Evolutionary conservation across 2,888 invertebrate species (phyloP).

Genomic region (Hypena proboscidalis): DNA sequence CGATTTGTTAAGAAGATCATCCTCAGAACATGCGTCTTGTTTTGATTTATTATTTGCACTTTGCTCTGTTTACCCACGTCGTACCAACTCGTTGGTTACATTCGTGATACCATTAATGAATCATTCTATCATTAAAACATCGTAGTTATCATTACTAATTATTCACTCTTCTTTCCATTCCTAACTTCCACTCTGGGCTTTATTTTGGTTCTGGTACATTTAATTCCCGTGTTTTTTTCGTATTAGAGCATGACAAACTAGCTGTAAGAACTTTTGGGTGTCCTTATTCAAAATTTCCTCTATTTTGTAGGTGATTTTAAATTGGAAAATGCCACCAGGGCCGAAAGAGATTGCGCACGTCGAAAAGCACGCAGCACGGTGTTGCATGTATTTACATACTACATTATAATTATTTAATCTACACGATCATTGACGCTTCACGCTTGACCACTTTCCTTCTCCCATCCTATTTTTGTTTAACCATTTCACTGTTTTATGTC

Average conservation of each 20-base stretch:
- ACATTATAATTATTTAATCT: no score
- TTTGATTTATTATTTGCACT: no score
- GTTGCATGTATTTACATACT: conserved; percentile 62
- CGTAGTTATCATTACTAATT: not conserved
- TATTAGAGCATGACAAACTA: conserved; percentile 41
- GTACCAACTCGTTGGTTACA: no score
- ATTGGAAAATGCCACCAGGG: conserved; percentile 81
- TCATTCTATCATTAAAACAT: no score
- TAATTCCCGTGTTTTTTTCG: conserved; percentile 51
- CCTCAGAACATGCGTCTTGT: no score
- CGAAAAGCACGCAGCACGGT: conserved; percentile 65
- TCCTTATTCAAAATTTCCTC: conserved; percentile 61
- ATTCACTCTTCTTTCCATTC: conserved; percentile 10
- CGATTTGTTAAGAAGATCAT: no score
- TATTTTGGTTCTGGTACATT: conserved; percentile 81
- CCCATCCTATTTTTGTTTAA: conserved; percentile 36
- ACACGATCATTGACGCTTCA: conserved; percentile 48
- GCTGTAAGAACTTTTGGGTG: conserved; percentile 40
- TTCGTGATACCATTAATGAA: no score
- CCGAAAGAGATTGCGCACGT: conserved; percentile 78
- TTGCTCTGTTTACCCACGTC: no score
- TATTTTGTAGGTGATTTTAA: conserved; percentile 70
- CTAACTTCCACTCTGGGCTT: conserved; percentile 25
- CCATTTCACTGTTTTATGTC: conserved; percentile 33
- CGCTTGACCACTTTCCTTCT: conserved; percentile 47